Conservation (phyloP, 2,113 vertebrate genomes). For the Cygnus buccinator region DNA sequence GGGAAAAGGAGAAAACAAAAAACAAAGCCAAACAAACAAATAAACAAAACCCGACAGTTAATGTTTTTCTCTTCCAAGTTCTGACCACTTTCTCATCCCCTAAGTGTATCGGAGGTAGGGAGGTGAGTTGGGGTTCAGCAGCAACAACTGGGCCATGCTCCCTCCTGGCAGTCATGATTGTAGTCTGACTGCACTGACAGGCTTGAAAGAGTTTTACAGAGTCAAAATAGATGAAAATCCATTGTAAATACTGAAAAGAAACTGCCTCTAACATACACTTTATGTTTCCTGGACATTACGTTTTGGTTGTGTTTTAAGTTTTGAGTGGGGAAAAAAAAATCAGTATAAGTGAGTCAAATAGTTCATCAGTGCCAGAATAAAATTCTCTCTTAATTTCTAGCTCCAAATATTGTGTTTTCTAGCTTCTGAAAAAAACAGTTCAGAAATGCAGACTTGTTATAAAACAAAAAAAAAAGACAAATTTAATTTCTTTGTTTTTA, state of each 20-base stretch:
- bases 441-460: neutral
- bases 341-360: neutral
- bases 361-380: neutral
- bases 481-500: neutral
- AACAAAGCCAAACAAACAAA: neutral
- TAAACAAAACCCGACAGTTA: too few species aligned
- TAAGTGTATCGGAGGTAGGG: neutral
- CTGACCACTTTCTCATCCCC: fast-evolving
- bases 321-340: neutral
- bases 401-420: neutral
- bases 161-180: neutral
- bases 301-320: neutral
- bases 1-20: neutral
- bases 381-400: neutral
- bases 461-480: neutral
- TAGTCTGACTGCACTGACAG: neutral
- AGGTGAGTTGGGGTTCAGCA: neutral
- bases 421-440: neutral
- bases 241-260: neutral
- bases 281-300: neutral
- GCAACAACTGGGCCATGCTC: fast-evolving
- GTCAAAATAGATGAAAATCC: neutral
- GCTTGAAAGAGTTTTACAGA: neutral
- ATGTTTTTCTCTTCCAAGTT: neutral
- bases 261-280: neutral